These are phyloP conservation scores for Heliornis fulica DNA, from an alignment of 2,113 vertebrate genomes.

Conservation along the genomic window DNA sequence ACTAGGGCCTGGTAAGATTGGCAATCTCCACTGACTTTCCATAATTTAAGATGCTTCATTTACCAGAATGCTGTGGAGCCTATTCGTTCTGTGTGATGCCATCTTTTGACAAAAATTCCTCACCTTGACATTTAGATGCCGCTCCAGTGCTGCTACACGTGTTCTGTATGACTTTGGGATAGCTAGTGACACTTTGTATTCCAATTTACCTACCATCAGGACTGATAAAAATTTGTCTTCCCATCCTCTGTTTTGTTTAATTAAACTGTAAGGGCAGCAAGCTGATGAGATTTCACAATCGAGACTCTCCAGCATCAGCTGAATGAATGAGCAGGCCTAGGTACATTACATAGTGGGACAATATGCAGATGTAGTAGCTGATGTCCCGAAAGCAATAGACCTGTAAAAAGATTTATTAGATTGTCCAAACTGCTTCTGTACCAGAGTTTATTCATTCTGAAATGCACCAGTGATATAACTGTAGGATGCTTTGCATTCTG, in stretches of 20 bases:
- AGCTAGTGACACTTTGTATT: not conserved
- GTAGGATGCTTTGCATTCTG: not conserved
- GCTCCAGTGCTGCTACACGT: not conserved
- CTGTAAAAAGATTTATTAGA: not conserved
- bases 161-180: not conserved
- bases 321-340: not conserved
- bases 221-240: not conserved
- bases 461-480: not conserved
- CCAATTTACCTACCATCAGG: not conserved
- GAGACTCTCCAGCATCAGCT: not conserved
- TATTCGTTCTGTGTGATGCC: not conserved
- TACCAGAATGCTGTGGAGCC: not conserved
- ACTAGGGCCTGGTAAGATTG: not conserved
- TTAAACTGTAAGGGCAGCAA: not conserved
- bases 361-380: not conserved
- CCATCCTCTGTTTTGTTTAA: not conserved
- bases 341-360: not conserved
- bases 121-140: not conserved
- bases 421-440: not conserved
- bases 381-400: not conserved
- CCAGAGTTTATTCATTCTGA: not conserved
- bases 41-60: not conserved
- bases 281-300: not conserved
- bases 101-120: not conserved
- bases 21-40: not conserved